phyloP scores from a whole-genome alignment of 92 coral and sea anemone genomes.

The Ricordea florida region DNA sequence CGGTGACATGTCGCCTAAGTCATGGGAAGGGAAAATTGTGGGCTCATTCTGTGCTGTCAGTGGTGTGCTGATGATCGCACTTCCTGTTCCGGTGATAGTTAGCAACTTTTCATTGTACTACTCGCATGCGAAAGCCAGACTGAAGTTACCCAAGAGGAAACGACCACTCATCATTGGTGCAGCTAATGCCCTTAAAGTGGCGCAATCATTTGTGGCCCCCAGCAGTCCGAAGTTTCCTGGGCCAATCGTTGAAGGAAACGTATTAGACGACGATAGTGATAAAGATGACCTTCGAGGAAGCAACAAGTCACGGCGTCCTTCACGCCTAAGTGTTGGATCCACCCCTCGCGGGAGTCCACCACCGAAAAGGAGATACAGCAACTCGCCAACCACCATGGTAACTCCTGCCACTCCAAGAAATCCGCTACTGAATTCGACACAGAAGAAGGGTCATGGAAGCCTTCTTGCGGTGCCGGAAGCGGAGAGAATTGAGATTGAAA shows the following conservation, averaged over 20 bases:
- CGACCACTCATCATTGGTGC: constrained; percentile 95
- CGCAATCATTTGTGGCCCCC: constrained; percentile 81
- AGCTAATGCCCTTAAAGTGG: constrained; percentile 89
- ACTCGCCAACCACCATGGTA: neutral
- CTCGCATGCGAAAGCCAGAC: constrained; percentile 98
- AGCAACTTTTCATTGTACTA: constrained; percentile 97
- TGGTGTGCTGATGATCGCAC: constrained; percentile 93
- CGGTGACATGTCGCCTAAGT: constrained; percentile 88
- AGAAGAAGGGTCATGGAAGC: neutral
- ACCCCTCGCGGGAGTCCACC: constrained; percentile 27
- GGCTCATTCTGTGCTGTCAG: constrained; percentile 96
- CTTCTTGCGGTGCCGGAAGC: constrained; percentile 16
- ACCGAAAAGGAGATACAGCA: neutral
- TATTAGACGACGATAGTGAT: constrained; percentile 5
- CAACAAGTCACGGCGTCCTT: constrained; percentile 9
- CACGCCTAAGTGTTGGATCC: constrained; percentile 30
- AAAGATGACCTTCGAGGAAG: neutral
- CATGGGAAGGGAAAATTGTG: constrained; percentile 86
- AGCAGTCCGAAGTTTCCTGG: constrained; percentile 64
- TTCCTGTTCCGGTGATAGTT: constrained; percentile 97
- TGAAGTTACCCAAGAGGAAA: constrained; percentile 78
- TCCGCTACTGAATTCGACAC: neutral
- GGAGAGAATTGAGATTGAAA: constrained; percentile 21
- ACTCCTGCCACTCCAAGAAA: constrained; percentile 23
- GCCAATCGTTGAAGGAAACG: constrained; percentile 36